Conservation (phyloP, 1,140 invertebrate genomes). For the Euschistus heros region DNA sequence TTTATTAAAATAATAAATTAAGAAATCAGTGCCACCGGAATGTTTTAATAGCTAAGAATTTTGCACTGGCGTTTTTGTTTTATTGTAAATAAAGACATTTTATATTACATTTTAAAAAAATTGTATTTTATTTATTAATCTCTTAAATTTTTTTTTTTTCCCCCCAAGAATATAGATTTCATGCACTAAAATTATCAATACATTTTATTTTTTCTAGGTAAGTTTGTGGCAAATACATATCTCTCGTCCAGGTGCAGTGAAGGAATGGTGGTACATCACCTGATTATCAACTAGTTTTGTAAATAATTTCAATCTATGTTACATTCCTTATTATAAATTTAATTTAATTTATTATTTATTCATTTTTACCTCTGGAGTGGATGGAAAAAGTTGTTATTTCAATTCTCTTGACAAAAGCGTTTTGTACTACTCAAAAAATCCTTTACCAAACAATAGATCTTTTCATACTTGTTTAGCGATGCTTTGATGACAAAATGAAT, state of each 20-base stretch:
- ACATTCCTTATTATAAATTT: neutral
- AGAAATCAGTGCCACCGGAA: too few species aligned
- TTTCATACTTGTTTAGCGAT: constrained; percentile 9
- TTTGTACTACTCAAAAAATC: neutral
- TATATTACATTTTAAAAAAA: too few species aligned
- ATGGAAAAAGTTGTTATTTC: neutral
- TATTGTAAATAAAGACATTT: too few species aligned
- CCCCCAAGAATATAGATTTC: neutral
- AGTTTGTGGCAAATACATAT: neutral
- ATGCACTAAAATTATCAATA: neutral
- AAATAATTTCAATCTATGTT: constrained; percentile 3
- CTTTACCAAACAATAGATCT: neutral
- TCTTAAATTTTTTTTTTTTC: neutral
- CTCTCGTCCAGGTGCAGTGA: constrained; percentile 3
- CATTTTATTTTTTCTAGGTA: neutral
- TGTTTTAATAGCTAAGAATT: too few species aligned
- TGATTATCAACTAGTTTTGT: constrained; percentile 7
- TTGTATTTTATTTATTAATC: too few species aligned
- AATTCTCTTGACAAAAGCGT: neutral
- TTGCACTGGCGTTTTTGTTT: too few species aligned
- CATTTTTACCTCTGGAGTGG: constrained; percentile 1
- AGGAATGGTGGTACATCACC: constrained; percentile 4
- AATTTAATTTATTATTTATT: neutral
- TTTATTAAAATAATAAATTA: too few species aligned
- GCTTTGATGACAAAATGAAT: neutral